Percentiles rank a stretch among this genome's conserved stretches.
Conservation (phyloP, 2,797 vertebrate genomes). For the Lerista edwardsae region DNA sequence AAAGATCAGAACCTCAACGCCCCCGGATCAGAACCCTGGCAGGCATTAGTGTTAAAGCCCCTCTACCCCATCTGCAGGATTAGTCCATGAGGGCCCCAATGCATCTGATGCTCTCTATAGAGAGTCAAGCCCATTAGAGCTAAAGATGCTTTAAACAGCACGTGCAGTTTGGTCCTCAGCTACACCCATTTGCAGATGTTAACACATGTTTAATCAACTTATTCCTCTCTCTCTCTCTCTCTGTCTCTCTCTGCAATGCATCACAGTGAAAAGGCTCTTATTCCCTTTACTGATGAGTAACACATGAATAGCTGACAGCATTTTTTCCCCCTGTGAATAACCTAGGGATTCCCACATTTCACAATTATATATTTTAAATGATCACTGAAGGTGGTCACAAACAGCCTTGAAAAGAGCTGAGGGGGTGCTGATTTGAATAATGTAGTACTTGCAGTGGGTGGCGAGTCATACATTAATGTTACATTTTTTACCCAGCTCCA, state of each 20-base stretch:
- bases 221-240: too few species aligned
- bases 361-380: constrained; percentile 59
- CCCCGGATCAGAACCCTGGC: too few species aligned
- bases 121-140: too few species aligned
- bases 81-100: too few species aligned
- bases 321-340: constrained; percentile 42
- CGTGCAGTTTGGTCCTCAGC: neutral
- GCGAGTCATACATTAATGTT: constrained; percentile 56
- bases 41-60: too few species aligned
- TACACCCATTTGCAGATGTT: neutral
- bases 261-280: neutral
- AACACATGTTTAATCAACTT: neutral
- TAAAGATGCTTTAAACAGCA: too few species aligned
- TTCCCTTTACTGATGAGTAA: constrained; percentile 31
- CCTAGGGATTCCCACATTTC: constrained; percentile 60
- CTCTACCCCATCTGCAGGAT: too few species aligned
- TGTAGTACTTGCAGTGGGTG: constrained; percentile 67
- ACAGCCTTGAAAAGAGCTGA: constrained; percentile 45
- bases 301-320: neutral
- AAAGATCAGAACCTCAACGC: too few species aligned
- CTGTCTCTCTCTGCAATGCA: neutral
- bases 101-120: too few species aligned
- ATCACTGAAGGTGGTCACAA: constrained; percentile 42
- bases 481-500: constrained; percentile 62
- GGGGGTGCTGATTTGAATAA: constrained; percentile 63